phyloP scores from a whole-genome alignment of 2,113 vertebrate species.

The Merops nubicus region DNA sequence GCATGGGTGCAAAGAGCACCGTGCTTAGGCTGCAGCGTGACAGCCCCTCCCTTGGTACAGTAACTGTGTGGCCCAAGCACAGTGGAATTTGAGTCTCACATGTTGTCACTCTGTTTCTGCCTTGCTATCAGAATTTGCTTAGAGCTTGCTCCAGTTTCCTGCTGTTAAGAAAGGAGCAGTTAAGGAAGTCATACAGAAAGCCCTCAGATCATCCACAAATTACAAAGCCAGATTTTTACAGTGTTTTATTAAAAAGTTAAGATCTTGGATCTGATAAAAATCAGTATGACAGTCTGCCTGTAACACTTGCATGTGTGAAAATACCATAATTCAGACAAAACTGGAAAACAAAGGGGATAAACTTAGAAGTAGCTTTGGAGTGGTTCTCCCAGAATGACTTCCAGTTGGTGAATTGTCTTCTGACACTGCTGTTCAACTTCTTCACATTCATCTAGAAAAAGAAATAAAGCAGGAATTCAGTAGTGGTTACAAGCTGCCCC shows the following conservation, averaged over 20 bases:
- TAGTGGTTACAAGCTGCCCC: not conserved
- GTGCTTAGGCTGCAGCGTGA: accelerated
- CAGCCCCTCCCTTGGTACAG: not conserved
- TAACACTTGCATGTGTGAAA: not conserved
- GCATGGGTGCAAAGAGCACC: not conserved
- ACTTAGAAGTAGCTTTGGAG: conserved; percentile 94
- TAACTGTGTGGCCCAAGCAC: not conserved
- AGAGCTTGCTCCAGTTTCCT: not conserved
- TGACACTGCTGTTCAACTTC: conserved; percentile 96
- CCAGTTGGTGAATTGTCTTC: conserved; percentile 90
- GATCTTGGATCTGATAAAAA: conserved; percentile 22
- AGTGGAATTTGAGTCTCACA: not conserved
- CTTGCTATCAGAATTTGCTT: not conserved
- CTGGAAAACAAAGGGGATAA: not conserved
- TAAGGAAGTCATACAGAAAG: not conserved
- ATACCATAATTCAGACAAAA: not conserved
- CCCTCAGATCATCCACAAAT: not conserved
- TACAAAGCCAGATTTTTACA: not conserved
- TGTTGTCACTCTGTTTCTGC: not conserved
- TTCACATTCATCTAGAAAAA: conserved; percentile 89
- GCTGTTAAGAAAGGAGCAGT: not conserved
- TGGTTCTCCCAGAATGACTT: conserved; percentile 89
- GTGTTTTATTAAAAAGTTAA: conserved; percentile 59
- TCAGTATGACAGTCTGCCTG: not conserved
- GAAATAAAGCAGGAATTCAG: not conserved